Evolutionary conservation across 2,888 invertebrate genomes (phyloP), one percentile per base, ranked within the genome.

Genomic region (Chloroclystis v-ata): DNA sequence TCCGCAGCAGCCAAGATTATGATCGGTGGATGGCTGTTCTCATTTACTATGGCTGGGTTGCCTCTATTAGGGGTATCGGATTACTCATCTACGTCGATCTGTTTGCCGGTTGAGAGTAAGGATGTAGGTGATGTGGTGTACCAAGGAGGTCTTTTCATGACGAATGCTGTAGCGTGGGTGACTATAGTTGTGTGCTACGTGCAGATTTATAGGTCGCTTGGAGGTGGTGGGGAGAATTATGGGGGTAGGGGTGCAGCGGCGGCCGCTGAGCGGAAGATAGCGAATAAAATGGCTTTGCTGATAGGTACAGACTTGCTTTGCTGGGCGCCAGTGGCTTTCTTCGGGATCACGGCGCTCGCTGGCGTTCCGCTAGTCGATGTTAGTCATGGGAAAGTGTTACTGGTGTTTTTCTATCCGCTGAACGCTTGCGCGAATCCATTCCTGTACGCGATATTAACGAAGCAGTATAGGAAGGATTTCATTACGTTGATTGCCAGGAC

Each of bases 381-480:
- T 0, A 92, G 93, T 5, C 91, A 92, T 63, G 93, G 94, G 0
- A 94, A 94, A 78, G 93, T 97, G 38, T 82, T 96, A 8, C 81
- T 96, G 50, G 96, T 97, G 6, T 96, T 97, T 73, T 96, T 97
- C 72, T 95, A 97, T 72, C 97, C 97, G 0, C 81, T 97, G 51
- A 97, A 97, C 78, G 94, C 96, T 0, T 96, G 96, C 72, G 95
- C 97, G 28, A 97, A 97, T 82, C 97, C 97, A 0, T 97, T 96
- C 84, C 83, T 97, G 2, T 97, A 97, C 77, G 97, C 96, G 11
- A 94, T 97, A 59, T 87, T 96, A 68, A 97, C 97, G 5, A 92
- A 95, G 53, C 96, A 96, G 76, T 96, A 95, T 70, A 89, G 95
- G 30, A 89, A 92, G 59, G 96, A 97, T 73, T 86, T 95, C 13